Evolutionary conservation across 2,888 invertebrate genomes (phyloP).

Genomic region (Drosophila affinis): DNA sequence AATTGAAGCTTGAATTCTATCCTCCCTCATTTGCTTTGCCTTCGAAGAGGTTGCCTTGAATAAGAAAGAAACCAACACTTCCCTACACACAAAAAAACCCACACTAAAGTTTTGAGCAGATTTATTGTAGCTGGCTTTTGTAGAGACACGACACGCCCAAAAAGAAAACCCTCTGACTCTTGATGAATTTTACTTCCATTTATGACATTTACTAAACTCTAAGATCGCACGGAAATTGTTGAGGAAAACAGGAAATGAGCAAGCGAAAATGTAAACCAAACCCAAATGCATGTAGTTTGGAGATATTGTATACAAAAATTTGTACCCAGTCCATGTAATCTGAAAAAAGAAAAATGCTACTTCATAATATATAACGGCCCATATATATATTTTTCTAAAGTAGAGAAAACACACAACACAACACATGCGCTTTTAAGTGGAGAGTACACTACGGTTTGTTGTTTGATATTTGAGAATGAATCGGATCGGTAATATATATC

Average conservation of each 20-base stretch:
- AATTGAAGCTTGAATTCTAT: conserved; percentile 31
- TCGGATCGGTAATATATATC: conserved; percentile 60
- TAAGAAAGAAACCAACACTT: conserved; percentile 18
- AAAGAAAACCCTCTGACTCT: conserved; percentile 22
- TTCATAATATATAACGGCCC: conserved; percentile 63
- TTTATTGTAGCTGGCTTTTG: conserved; percentile 41
- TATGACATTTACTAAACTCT: conserved; percentile 60
- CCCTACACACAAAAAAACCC: not conserved
- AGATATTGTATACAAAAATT: conserved; percentile 70
- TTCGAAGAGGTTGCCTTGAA: conserved; percentile 34
- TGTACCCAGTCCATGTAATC: conserved; percentile 79
- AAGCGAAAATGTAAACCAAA: conserved; percentile 11
- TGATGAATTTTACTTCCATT: conserved; percentile 73
- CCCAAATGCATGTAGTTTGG: conserved; percentile 8
- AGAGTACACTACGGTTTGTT: conserved; percentile 46
- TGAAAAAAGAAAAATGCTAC: conserved; percentile 60
- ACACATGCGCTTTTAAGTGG: conserved; percentile 58
- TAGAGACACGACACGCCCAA: conserved; percentile 6
- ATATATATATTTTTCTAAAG: conserved; percentile 75
- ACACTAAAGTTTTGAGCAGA: not conserved
- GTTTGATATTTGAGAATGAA: conserved; percentile 49
- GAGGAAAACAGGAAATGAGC: conserved; percentile 16
- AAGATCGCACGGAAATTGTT: conserved; percentile 53
- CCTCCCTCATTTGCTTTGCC: conserved; percentile 33
- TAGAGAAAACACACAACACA: conserved; percentile 36